phyloP scores from a whole-genome alignment of 2,888 invertebrate species.

The Dicyrtoma fusca region DNA sequence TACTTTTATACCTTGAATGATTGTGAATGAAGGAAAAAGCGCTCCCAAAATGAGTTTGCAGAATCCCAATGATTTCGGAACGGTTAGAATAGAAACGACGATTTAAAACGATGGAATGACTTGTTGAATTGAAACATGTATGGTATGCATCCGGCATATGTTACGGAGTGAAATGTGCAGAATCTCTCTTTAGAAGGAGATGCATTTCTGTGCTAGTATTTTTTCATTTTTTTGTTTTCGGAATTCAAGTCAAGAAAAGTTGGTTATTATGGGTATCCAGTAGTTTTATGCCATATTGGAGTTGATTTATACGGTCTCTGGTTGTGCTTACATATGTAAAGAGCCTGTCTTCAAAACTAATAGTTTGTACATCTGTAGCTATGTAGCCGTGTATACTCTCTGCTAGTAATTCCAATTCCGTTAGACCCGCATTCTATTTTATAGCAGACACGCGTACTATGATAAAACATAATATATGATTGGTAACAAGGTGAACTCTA shows the following conservation, averaged over 20 bases:
- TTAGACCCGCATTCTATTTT: no score
- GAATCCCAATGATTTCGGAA: conserved; percentile 22
- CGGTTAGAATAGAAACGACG: background rate
- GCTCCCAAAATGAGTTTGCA: conserved; percentile 43
- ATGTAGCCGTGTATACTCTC: no score
- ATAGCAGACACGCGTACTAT: no score
- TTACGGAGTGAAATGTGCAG: background rate
- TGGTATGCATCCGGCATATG: no score
- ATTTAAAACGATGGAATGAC: conserved; percentile 19
- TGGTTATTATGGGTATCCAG: background rate
- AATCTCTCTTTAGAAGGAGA: background rate
- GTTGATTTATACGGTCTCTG: background rate
- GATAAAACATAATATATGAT: no score
- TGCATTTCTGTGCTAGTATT: background rate
- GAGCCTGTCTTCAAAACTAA: no score
- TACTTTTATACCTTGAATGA: conserved; percentile 27
- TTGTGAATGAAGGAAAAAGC: conserved; percentile 32
- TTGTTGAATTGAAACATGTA: conserved; percentile 24
- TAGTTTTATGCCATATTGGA: background rate
- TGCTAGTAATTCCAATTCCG: no score
- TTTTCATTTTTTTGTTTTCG: conserved; percentile 6
- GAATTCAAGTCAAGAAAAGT: background rate
- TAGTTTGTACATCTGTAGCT: no score
- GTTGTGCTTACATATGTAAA: no score
- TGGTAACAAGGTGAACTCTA: no score